Conservation (phyloP, 1,140 invertebrate genomes). For the Zaprionus ornatus region DNA sequence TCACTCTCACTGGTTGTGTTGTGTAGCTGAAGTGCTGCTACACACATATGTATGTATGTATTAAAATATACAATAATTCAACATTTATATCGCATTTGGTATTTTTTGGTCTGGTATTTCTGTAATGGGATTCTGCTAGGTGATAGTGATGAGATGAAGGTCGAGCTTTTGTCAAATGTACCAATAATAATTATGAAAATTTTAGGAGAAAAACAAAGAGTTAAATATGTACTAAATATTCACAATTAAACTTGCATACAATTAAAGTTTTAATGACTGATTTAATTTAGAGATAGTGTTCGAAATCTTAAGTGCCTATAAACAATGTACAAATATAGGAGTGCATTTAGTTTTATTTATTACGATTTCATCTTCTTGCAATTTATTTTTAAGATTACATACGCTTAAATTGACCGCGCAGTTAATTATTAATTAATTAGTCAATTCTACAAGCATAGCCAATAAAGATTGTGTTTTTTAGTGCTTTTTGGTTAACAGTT, state of each 20-base stretch:
- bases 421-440: neutral
- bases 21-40: conserved; percentile 7
- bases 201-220: neutral
- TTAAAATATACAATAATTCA: neutral
- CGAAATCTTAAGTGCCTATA: neutral
- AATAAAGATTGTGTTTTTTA: neutral
- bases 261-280: neutral
- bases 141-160: neutral
- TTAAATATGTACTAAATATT: neutral
- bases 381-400: neutral
- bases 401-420: neutral
- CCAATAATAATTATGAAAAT: neutral
- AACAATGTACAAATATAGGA: neutral
- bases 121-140: neutral
- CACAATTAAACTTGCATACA: neutral
- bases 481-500: neutral
- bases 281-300: neutral
- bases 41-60: conserved; percentile 10
- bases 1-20: conserved; percentile 36
- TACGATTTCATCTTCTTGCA: neutral
- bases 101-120: conserved; percentile 3
- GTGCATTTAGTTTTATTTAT: neutral
- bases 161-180: neutral
- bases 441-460: neutral
- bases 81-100: neutral